Base-by-base conservation (phyloP, 2,888 invertebrate species). In the Phyllotreta cruciferae region DNA sequence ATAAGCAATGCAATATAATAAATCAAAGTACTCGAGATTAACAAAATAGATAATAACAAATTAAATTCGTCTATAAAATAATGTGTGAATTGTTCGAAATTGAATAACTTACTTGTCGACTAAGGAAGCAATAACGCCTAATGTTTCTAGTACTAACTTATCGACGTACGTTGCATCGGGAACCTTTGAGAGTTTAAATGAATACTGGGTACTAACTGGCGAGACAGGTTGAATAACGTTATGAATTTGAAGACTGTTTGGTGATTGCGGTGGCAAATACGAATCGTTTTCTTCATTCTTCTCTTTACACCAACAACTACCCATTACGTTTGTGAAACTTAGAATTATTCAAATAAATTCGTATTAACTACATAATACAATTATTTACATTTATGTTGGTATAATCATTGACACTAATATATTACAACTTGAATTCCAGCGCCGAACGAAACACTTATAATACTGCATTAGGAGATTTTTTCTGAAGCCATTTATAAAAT, bases 61-160 rank as follows among this genome's bases (percentile, higher is more conserved):
- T 34, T 39, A n/a, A n/a, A n/a, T n/a, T n/a, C n/a, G n/a, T 24
- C 24, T 24, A 24, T 24, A 24, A 39, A 39, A 11, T 42, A 42
- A 6, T 42, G 13, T 42, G 42, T 11, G 6, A 11, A 42, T 6
- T 6, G 13, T 42, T 42, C 10, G 13, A 11, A 42, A 10, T 11
- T 42, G 7, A 6, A 10, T 37, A 14, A 84, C 89, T 83, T 83
- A 92, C 91, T 92, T 93, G 81, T 94, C 93, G 62, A 94, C 92
- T 64, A 94, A 86, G 3, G 91, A 89, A 62, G 93, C 88, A 66
- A 95, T 93, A 39, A 93, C 86, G 56, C 87, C 85, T 34, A 95
- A 82, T 10, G 93, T 93, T 78, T 95, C 92, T 56, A 92, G 82
- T 13, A 96, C 91, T 53, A 95, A 84, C 66, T 86, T 85, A 77